Conservation (phyloP, 1,140 invertebrate genomes). For the Achatina immaculata region DNA sequence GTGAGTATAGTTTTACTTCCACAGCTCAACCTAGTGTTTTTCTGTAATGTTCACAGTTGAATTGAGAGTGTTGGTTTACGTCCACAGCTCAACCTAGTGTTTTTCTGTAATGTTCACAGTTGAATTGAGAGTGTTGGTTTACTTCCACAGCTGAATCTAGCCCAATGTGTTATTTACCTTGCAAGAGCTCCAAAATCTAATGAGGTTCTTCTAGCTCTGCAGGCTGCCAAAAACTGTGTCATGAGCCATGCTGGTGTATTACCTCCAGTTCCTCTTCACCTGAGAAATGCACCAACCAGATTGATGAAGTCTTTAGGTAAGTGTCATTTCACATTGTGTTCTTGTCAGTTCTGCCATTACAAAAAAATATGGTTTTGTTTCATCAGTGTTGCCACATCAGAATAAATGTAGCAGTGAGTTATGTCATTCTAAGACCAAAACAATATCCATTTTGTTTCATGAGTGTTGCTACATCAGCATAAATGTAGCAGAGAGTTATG, state of each 20-base stretch:
- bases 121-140: neutral
- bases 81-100: neutral
- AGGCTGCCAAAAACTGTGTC: slow-evolving; percentile 76
- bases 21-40: neutral
- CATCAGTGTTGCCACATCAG: neutral
- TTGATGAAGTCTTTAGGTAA: slow-evolving; percentile 81
- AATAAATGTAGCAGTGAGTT: too few species aligned
- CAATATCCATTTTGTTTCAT: neutral
- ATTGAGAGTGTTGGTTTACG: neutral
- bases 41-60: too few species aligned
- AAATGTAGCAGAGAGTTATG: neutral
- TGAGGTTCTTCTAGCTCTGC: slow-evolving; percentile 80
- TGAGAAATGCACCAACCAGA: slow-evolving; percentile 85
- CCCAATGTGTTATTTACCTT: slow-evolving; percentile 83
- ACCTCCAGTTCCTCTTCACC: slow-evolving; percentile 81
- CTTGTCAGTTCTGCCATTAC: slow-evolving; percentile 69
- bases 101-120: too few species aligned
- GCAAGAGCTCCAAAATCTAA: slow-evolving; percentile 83
- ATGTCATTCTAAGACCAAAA: neutral
- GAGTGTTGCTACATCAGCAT: neutral
- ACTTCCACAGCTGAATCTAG: slow-evolving; percentile 75
- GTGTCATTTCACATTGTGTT: slow-evolving; percentile 9
- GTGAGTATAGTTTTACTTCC: too few species aligned
- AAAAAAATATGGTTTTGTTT: neutral
- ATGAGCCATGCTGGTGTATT: slow-evolving; percentile 79